Evolutionary conservation across 2,888 invertebrate genomes (phyloP).

Genomic region (Selenia dentaria): DNA sequence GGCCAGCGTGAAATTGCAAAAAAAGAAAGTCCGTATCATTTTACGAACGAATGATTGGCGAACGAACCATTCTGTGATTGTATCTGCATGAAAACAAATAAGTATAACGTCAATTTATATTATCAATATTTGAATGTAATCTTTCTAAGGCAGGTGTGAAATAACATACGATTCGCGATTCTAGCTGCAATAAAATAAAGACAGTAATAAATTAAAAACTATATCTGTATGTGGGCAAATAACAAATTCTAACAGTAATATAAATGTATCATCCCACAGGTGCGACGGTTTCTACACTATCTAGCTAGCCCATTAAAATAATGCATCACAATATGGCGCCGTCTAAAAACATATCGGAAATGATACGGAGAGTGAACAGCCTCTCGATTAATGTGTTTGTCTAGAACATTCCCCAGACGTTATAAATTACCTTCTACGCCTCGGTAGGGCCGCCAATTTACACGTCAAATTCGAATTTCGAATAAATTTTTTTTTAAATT

Average conservation of each 20-base stretch:
- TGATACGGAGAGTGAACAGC: constrained; percentile 47
- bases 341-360: constrained; percentile 58
- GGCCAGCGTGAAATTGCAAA: constrained; percentile 64
- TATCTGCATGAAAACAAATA: constrained; percentile 6
- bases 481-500: constrained; percentile 27
- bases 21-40: constrained; percentile 44
- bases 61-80: constrained; percentile 10
- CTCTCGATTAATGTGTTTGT: constrained; percentile 67
- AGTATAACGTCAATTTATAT: constrained; percentile 3
- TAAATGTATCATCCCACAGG: constrained; percentile 47
- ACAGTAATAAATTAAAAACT: constrained; percentile 6
- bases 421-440: constrained; percentile 40
- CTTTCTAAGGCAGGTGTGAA: constrained; percentile 5
- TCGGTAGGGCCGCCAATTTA: constrained; percentile 50
- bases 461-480: constrained; percentile 27
- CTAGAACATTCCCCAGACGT: constrained; percentile 48
- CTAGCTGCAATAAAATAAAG: constrained; percentile 2
- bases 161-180: constrained; percentile 8
- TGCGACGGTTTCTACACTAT: constrained; percentile 47
- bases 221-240: constrained; percentile 2
- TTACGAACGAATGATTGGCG: constrained; percentile 37
- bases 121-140: constrained; percentile 10
- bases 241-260: constrained; percentile 2
- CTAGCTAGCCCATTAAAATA: constrained; percentile 62
- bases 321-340: constrained; percentile 62